Conservation (phyloP, 1,140 invertebrate species). For the Drosophila melanica region DNA sequence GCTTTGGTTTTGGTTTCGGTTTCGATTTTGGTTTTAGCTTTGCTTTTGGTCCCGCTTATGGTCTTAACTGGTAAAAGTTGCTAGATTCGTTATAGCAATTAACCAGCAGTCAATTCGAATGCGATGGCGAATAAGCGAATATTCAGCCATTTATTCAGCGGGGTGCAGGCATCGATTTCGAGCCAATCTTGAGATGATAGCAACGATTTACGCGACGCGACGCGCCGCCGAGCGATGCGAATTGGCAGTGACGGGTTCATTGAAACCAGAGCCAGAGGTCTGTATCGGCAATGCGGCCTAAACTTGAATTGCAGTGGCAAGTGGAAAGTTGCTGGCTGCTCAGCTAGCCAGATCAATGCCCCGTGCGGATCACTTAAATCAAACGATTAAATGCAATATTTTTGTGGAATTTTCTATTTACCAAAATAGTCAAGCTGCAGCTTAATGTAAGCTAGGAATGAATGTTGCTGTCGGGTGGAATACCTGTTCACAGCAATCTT, state of each 20-base stretch:
- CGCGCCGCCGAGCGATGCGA: slow-evolving; percentile 19
- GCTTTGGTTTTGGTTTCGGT: slow-evolving; percentile 31
- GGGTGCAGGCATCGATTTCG: slow-evolving; percentile 54
- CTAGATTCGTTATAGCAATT: slow-evolving; percentile 81
- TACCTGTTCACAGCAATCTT: too few species aligned
- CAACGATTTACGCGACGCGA: slow-evolving; percentile 54
- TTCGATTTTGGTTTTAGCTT: slow-evolving; percentile 41
- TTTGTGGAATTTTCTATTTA: not conserved
- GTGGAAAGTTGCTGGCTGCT: slow-evolving; percentile 53
- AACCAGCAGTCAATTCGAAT: slow-evolving; percentile 41
- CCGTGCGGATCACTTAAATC: slow-evolving; percentile 26
- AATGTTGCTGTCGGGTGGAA: too few species aligned
- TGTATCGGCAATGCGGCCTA: slow-evolving; percentile 54
- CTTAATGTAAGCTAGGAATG: too few species aligned
- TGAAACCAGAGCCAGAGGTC: slow-evolving; percentile 70
- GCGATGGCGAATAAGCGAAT: slow-evolving; percentile 5
- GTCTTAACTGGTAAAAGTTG: slow-evolving; percentile 66
- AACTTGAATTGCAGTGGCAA: slow-evolving; percentile 70
- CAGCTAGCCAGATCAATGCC: slow-evolving; percentile 47
- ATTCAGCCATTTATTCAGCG: not conserved
- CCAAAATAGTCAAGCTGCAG: not conserved
- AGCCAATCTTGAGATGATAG: slow-evolving; percentile 63
- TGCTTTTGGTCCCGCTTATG: slow-evolving; percentile 48
- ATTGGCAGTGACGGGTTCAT: slow-evolving; percentile 61
- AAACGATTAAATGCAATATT: slow-evolving; percentile 2